These are phyloP conservation scores for Aleiodes alternator DNA, from an alignment of 2,888 invertebrate genomes.

Conservation along the genomic window DNA sequence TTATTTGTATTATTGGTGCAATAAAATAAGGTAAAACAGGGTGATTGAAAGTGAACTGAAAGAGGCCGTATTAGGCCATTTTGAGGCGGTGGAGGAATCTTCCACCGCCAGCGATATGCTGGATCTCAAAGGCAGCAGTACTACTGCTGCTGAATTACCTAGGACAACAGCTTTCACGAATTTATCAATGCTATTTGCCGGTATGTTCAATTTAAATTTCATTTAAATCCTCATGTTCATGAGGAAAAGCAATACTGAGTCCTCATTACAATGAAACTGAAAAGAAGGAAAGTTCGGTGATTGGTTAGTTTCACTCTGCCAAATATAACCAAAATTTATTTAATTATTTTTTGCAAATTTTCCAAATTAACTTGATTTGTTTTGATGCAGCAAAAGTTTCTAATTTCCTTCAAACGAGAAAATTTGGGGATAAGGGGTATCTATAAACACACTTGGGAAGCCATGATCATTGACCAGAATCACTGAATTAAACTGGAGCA, in stretches of 20 bases:
- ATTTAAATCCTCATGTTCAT: neutral
- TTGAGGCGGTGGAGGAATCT: slow-evolving; percentile 42
- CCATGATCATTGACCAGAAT: slow-evolving; percentile 15
- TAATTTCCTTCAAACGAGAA: neutral
- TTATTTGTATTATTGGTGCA: neutral
- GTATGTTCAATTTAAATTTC: slow-evolving; percentile 79
- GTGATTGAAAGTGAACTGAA: slow-evolving; percentile 25
- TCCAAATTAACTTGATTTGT: too few species aligned
- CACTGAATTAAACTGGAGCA: slow-evolving; percentile 6
- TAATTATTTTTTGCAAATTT: too few species aligned
- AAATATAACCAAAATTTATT: too few species aligned
- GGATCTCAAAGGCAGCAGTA: slow-evolving; percentile 94
- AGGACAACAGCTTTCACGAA: slow-evolving; percentile 94
- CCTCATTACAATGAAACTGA: slow-evolving; percentile 1
- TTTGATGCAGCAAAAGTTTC: too few species aligned
- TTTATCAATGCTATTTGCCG: slow-evolving; percentile 96
- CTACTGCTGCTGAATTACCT: slow-evolving; percentile 92
- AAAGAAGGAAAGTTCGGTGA: too few species aligned
- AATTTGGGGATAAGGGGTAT: slow-evolving; percentile 9
- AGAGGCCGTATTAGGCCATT: slow-evolving; percentile 32
- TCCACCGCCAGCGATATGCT: slow-evolving; percentile 80
- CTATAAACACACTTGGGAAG: slow-evolving; percentile 28
- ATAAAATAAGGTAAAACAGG: neutral
- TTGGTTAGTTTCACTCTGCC: too few species aligned
- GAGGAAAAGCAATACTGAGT: neutral